Evolutionary conservation across 2,888 invertebrate genomes (phyloP).

Genomic region (Patella caerulea): DNA sequence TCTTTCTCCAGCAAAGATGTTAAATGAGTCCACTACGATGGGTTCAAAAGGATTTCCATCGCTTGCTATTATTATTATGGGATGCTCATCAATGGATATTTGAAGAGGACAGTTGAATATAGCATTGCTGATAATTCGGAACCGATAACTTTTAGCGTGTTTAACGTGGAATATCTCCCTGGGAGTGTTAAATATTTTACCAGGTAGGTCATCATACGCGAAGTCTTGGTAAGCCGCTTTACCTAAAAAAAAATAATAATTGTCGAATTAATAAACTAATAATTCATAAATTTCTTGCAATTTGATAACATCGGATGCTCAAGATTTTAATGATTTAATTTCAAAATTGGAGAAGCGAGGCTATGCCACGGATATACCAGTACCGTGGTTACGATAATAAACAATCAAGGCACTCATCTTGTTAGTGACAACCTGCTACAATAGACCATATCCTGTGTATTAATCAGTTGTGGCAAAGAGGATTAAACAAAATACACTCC

Average conservation of each 20-base stretch:
- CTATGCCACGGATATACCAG: too few relatives aligned
- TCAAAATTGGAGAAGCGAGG: too few relatives aligned
- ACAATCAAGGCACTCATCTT: too few relatives aligned
- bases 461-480: too few relatives aligned
- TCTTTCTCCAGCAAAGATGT: slow-evolving; percentile 70
- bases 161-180: slow-evolving; percentile 42
- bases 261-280: too few relatives aligned
- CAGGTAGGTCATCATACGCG: background rate
- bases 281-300: too few relatives aligned
- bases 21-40: slow-evolving; percentile 36
- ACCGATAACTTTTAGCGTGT: slow-evolving; percentile 40
- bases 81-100: slow-evolving; percentile 48
- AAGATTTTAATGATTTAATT: too few relatives aligned
- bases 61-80: slow-evolving; percentile 43
- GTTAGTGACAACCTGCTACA: too few relatives aligned
- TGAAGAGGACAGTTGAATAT: slow-evolving; percentile 73
- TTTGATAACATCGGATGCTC: too few relatives aligned
- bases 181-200: slow-evolving; percentile 44
- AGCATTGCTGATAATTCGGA: slow-evolving; percentile 47
- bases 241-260: background rate
- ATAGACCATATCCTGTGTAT: too few relatives aligned
- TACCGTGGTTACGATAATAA: too few relatives aligned
- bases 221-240: background rate
- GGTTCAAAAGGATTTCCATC: slow-evolving; percentile 46
- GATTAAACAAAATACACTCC: too few relatives aligned